Evolutionary conservation across 2,797 vertebrate species (phyloP).

Genomic region (Garrulus glandarius): DNA sequence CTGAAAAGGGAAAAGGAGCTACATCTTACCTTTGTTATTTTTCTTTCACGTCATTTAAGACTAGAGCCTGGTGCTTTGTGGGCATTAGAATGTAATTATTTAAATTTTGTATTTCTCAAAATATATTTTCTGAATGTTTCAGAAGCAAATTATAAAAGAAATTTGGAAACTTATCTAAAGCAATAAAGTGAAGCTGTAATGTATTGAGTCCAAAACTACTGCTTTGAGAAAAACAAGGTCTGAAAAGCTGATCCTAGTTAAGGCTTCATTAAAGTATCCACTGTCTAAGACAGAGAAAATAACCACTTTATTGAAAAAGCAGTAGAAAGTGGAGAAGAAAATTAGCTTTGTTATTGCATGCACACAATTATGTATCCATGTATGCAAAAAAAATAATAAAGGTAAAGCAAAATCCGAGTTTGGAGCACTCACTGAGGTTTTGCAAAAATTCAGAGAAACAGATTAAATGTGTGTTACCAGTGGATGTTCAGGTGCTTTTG

Average conservation of each 20-base stretch:
- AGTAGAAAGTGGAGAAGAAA: not conserved
- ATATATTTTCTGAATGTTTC: not conserved
- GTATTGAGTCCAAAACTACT: not conserved
- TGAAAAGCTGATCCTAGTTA: not conserved
- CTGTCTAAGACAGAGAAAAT: not conserved
- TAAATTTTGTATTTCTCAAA: not conserved
- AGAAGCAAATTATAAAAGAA: not conserved
- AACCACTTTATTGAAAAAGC: not conserved
- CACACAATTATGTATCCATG: not conserved
- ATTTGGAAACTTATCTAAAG: not conserved
- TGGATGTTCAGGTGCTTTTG: constrained; percentile 70
- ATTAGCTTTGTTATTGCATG: not conserved
- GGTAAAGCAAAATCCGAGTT: constrained; percentile 5
- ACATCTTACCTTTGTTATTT: not conserved
- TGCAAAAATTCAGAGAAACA: constrained; percentile 64
- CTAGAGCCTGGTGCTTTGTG: not conserved
- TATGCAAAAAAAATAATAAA: constrained; percentile 34
- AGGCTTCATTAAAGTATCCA: not conserved
- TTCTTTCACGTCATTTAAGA: not conserved
- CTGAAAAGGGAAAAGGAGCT: not conserved
- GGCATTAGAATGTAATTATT: not conserved
- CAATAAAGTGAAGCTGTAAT: not conserved
- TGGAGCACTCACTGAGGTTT: constrained; percentile 27
- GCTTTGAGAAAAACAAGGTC: not conserved
- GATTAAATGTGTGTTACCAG: constrained; percentile 60